Evolutionary conservation across 1,140 invertebrate species (phyloP), one percentile per base, ranked within the genome.

Genomic region (Lepidostoma basale): DNA sequence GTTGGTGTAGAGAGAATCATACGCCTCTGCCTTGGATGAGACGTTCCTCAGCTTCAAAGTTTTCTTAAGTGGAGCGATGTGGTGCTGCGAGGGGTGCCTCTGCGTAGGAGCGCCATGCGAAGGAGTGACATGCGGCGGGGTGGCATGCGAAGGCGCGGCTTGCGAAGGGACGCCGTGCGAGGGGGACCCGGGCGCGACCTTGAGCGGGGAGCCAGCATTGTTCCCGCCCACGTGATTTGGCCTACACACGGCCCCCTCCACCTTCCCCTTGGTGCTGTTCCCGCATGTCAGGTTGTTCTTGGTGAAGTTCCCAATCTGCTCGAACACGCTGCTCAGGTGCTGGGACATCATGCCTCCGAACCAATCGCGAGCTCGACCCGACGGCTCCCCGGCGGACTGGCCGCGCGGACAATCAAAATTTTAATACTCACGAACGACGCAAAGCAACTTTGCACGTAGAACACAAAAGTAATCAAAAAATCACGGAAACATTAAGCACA

Each of bases 301-400:
- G 3, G 82, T 83, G 67, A 83, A 83, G 74, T 83, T 83, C 5
- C 82, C 82, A 59, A 83, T 76, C 65, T 83, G 80, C 72, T 83
- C 82, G 75, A 83, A 83, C 77, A 83, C 81, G 60, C 75, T 83
- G 58, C 79, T 78, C 62, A 83, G 58, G 40, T 83, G 81, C 73
- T 83, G 82, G 54, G 81, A 78, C 82, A 83, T 83, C 81, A 82
- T 81, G 64, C 12, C 18, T 6, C 30, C 56, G 16, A 22, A 5
- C 16, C 39, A 18, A 23, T 52, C 25, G 18, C 16, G n/a, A 54
- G 68, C 18, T 68, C 45, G 39, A 62, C 40, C 2, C 6, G 42
- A 10, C 18, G 20, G 20, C 45, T 49, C 20, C 20, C 45, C 2
- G 16, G 2, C 30, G 30, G 12, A 33, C 12, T 33, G 12, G 5